Evolutionary conservation across 2,113 vertebrate species (phyloP), one percentile per base, ranked within the genome.

Genomic region (Rhizomys pruinosus): DNA sequence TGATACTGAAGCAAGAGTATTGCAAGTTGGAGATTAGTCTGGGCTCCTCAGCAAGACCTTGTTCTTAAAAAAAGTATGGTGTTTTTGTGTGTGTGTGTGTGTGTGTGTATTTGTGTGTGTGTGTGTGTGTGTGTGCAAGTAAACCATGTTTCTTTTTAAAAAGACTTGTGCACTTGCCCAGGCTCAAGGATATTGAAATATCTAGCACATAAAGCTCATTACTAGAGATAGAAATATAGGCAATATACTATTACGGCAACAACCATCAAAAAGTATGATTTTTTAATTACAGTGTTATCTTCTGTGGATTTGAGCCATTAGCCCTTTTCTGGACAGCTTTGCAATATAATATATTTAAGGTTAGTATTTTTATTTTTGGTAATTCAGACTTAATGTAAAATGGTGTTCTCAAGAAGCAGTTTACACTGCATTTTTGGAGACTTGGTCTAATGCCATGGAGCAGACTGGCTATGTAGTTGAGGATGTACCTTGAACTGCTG

Each of bases 61-160:
- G 68, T 81, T 89, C 90, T 68, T 34, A 78, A 74, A 78, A 90
- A 95, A 81, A 87, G n/a, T n/a, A n/a, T n/a, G n/a, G n/a, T n/a
- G n/a, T n/a, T n/a, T n/a, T n/a, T n/a, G n/a, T n/a, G n/a, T n/a
- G n/a, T n/a, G n/a, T n/a, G n/a, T n/a, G n/a, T n/a, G n/a, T n/a
- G n/a, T n/a, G n/a, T n/a, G n/a, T n/a, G n/a, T n/a, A n/a, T n/a
- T n/a, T n/a, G n/a, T n/a, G n/a, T n/a, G n/a, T n/a, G n/a, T n/a
- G n/a, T n/a, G n/a, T n/a, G n/a, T n/a, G n/a, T n/a, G n/a, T n/a
- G n/a, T n/a, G n/a, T n/a, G n/a, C n/a, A n/a, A n/a, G n/a, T n/a
- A n/a, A n/a, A n/a, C n/a, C n/a, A n/a, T n/a, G n/a, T n/a, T n/a
- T n/a, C n/a, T n/a, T n/a, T n/a, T n/a, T n/a, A n/a, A n/a, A n/a